Percentiles rank a stretch among this genome's conserved stretches.
phyloP scores from a whole-genome alignment of 2,113 vertebrate genomes.

The Dipodomys merriami region DNA sequence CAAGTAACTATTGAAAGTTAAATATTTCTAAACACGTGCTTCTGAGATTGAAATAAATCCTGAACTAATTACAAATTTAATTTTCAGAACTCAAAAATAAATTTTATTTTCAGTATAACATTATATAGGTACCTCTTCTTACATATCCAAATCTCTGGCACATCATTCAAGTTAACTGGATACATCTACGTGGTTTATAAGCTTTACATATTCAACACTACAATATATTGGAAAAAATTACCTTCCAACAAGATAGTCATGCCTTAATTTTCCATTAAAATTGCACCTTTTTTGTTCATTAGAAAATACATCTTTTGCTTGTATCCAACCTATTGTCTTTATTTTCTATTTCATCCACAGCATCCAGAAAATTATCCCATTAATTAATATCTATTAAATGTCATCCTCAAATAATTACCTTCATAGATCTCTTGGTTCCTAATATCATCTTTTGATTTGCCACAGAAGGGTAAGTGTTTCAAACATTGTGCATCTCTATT shows the following conservation, averaged over 20 bases:
- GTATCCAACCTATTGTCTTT: constrained; percentile 68
- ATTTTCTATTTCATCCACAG: constrained; percentile 79
- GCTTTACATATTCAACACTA: constrained; percentile 32
- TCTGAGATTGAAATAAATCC: constrained; percentile 10
- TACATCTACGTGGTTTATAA: constrained; percentile 19
- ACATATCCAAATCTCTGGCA: not conserved
- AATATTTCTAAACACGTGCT: not conserved
- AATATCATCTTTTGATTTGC: constrained; percentile 78
- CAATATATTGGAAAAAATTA: constrained; percentile 21
- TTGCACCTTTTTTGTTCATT: constrained; percentile 75
- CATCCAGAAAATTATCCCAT: constrained; percentile 77
- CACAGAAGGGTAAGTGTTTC: constrained; percentile 50
- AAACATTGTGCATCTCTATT: constrained; percentile 67
- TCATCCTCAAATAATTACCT: constrained; percentile 73
- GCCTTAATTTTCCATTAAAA: constrained; percentile 77
- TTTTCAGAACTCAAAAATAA: not conserved
- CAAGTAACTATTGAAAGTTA: not conserved
- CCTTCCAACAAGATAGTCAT: constrained; percentile 54
- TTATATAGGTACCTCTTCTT: not conserved
- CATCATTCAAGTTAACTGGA: not conserved
- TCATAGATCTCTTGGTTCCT: constrained; percentile 74
- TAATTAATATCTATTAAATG: constrained; percentile 83
- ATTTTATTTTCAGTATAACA: not conserved
- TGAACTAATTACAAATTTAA: not conserved
- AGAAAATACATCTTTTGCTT: constrained; percentile 75